Evolutionary conservation across 1,140 invertebrate genomes (phyloP).

Genomic region (Mercenaria mercenaria): DNA sequence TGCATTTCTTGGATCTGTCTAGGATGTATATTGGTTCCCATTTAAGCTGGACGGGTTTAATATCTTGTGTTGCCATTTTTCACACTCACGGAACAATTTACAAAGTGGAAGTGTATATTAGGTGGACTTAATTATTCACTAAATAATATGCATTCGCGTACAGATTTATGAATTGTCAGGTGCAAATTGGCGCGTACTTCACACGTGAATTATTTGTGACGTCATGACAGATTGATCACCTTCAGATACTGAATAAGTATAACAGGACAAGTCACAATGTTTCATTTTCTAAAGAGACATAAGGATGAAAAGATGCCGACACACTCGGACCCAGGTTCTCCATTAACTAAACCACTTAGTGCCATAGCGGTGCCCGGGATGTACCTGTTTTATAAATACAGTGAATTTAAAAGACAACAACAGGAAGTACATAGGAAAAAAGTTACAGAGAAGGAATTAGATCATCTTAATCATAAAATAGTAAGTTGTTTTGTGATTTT

Average conservation of each 20-base stretch:
- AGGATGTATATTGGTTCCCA: constrained; percentile 7
- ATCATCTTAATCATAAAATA: constrained; percentile 67
- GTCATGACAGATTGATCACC: constrained; percentile 51
- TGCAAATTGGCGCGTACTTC: constrained; percentile 25
- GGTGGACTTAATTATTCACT: constrained; percentile 30
- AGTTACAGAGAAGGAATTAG: constrained; percentile 65
- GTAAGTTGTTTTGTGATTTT: constrained; percentile 39
- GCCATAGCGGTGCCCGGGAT: constrained; percentile 57
- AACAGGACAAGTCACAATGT: constrained; percentile 34
- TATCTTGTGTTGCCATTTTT: not conserved
- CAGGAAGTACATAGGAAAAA: constrained; percentile 59
- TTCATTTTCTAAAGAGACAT: constrained; percentile 51
- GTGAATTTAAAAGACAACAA: constrained; percentile 65
- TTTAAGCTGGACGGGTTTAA: not conserved
- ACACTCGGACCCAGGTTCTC: not conserved
- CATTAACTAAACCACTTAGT: constrained; percentile 44
- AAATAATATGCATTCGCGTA: constrained; percentile 9
- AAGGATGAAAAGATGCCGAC: constrained; percentile 56
- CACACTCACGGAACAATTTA: constrained; percentile 13
- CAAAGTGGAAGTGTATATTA: constrained; percentile 12
- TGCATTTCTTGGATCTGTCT: constrained; percentile 14
- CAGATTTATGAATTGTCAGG: constrained; percentile 51
- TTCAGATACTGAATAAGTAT: constrained; percentile 7
- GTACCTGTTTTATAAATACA: constrained; percentile 68
- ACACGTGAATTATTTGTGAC: constrained; percentile 41